Conservation (phyloP, 2,797 vertebrate genomes). For the Protosalanx chinensis region DNA sequence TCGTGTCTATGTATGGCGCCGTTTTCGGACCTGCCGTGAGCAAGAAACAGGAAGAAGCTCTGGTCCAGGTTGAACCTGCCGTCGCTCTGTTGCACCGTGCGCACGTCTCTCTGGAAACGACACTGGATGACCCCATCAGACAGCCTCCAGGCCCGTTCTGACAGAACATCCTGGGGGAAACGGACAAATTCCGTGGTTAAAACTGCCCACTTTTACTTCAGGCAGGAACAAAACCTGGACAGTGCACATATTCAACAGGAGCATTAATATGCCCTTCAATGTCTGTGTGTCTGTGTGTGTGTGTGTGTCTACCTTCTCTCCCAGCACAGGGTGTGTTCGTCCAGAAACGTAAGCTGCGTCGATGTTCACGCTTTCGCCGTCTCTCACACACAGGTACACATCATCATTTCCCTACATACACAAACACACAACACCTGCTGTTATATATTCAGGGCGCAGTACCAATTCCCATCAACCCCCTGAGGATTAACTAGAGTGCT, state of each 20-base stretch:
- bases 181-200: slow-evolving; percentile 9
- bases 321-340: slow-evolving; percentile 68
- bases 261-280: neutral
- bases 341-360: slow-evolving; percentile 68
- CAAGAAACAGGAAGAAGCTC: slow-evolving; percentile 83
- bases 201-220: neutral
- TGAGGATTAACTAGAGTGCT: no score
- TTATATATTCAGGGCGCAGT: neutral
- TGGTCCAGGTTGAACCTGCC: slow-evolving; percentile 75
- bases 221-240: neutral
- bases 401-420: slow-evolving; percentile 81
- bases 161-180: slow-evolving; percentile 67
- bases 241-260: neutral
- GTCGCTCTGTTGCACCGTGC: slow-evolving; percentile 48
- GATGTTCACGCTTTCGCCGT: slow-evolving; percentile 59
- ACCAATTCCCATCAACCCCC: neutral
- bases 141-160: slow-evolving; percentile 74
- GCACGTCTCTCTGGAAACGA: slow-evolving; percentile 76
- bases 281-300: slow-evolving; percentile 6
- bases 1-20: slow-evolving; percentile 73
- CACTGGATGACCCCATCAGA: slow-evolving; percentile 79
- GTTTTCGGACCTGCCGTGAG: slow-evolving; percentile 71
- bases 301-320: slow-evolving; percentile 64
- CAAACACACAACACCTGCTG: neutral
- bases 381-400: slow-evolving; percentile 76